Evolutionary conservation across 1,140 invertebrate genomes (phyloP).

Genomic region (Aphaenogaster floridana): DNA sequence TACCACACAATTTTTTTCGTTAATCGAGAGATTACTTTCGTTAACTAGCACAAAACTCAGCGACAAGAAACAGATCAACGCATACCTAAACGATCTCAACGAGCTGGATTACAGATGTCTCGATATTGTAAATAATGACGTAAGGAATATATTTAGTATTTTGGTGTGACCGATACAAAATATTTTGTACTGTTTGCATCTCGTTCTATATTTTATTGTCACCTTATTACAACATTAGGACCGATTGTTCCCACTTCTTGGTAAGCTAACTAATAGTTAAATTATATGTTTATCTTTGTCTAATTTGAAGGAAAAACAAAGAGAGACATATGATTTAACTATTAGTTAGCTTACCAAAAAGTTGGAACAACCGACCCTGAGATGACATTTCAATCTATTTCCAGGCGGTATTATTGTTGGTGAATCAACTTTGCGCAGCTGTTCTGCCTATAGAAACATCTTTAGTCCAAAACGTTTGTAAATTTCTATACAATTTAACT

Average conservation of each 20-base stretch:
- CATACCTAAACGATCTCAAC: conserved; percentile 84
- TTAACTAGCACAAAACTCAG: conserved; percentile 79
- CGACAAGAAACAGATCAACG: conserved; percentile 83
- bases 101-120: conserved; percentile 82
- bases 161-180: conserved; percentile 53
- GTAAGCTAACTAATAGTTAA: too few relatives aligned
- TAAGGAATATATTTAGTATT: conserved; percentile 76
- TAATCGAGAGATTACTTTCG: conserved; percentile 81
- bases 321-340: too few relatives aligned
- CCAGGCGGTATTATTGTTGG: conserved; percentile 83
- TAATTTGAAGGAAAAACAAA: too few relatives aligned
- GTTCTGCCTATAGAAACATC: conserved; percentile 82
- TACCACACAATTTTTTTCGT: conserved; percentile 75
- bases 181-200: neutral
- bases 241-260: too few relatives aligned
- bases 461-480: conserved; percentile 84
- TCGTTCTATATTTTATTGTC: conserved; percentile 14
- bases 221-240: neutral
- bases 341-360: too few relatives aligned
- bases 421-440: conserved; percentile 84
- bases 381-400: conserved; percentile 62
- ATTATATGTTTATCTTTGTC: too few relatives aligned
- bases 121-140: conserved; percentile 80
- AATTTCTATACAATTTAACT: conserved; percentile 84
- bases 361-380: too few relatives aligned